A percentile compares a stretch with the other conserved stretches of the same genome.
Evolutionary conservation across 2,888 invertebrate species (phyloP).

Genomic region (Euphydryas editha): DNA sequence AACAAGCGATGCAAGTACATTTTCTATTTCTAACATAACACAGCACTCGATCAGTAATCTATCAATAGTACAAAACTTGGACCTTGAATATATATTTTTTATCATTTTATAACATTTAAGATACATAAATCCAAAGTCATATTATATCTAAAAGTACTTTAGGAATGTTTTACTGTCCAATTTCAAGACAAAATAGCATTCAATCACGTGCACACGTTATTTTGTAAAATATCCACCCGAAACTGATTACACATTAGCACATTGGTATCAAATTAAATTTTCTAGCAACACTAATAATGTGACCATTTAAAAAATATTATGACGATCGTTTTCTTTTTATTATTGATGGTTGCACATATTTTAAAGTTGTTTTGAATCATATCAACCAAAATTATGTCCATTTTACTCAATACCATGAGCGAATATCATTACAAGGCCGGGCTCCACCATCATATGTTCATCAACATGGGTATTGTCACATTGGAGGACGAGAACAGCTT

Average conservation of each 20-base stretch:
- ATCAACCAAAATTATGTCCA: neutral
- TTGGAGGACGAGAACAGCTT: slow-evolving; percentile 96
- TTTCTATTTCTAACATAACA: slow-evolving; percentile 32
- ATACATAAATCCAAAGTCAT: slow-evolving; percentile 8
- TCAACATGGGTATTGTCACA: slow-evolving; percentile 98
- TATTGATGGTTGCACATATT: neutral
- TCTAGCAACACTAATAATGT: slow-evolving; percentile 17
- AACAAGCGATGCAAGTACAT: slow-evolving; percentile 23
- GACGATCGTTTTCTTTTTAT: neutral
- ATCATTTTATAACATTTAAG: slow-evolving; percentile 10
- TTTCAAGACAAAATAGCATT: slow-evolving; percentile 23
- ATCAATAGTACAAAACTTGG: slow-evolving; percentile 29
- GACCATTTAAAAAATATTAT: neutral
- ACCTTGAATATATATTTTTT: slow-evolving; percentile 11
- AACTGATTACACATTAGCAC: slow-evolving; percentile 31
- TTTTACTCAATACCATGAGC: slow-evolving; percentile 96
- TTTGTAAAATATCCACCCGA: slow-evolving; percentile 9
- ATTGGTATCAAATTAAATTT: slow-evolving; percentile 5
- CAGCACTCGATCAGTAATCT: slow-evolving; percentile 38
- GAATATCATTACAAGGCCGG: slow-evolving; percentile 98
- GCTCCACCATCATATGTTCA: slow-evolving; percentile 97
- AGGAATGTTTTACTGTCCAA: slow-evolving; percentile 39
- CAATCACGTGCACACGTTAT: slow-evolving; percentile 27
- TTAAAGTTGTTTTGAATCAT: neutral
- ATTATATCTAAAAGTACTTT: slow-evolving; percentile 15